These are phyloP conservation scores for Otus sunia DNA, from an alignment of 2,113 vertebrate genomes.

Conservation along the genomic window DNA sequence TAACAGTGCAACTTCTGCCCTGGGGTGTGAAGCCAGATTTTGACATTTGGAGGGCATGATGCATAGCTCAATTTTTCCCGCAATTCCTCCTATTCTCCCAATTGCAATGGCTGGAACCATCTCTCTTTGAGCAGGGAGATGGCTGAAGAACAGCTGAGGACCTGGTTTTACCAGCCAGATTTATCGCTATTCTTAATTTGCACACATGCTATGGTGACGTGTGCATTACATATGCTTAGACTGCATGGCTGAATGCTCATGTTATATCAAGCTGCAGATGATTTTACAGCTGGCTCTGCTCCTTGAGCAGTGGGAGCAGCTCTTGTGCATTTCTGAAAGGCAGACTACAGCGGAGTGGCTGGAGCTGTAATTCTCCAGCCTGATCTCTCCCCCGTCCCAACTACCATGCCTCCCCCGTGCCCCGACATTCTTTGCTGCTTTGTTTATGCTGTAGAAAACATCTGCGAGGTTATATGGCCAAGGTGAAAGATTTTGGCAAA, in stretches of 20 bases:
- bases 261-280: not conserved
- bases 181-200: conserved; percentile 15
- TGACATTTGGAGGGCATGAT: not conserved
- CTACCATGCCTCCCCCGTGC: not conserved
- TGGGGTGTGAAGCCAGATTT: not conserved
- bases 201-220: not conserved
- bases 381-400: not conserved
- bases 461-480: conserved; percentile 64
- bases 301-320: conserved; percentile 14
- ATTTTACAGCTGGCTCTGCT: conserved; percentile 54
- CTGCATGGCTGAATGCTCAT: not conserved
- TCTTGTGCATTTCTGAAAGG: not conserved
- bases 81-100: not conserved
- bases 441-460: conserved; percentile 78
- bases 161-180: not conserved
- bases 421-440: conserved; percentile 69
- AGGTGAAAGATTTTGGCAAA: conserved; percentile 75
- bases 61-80: not conserved
- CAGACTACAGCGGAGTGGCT: not conserved
- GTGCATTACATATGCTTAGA: conserved; percentile 7
- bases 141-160: conserved; percentile 16
- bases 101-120: not conserved
- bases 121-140: not conserved
- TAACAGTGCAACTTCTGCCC: not conserved
- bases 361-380: conserved; percentile 41